phyloP scores from a whole-genome alignment of 2,113 vertebrate species.

The Axis porcinus region DNA sequence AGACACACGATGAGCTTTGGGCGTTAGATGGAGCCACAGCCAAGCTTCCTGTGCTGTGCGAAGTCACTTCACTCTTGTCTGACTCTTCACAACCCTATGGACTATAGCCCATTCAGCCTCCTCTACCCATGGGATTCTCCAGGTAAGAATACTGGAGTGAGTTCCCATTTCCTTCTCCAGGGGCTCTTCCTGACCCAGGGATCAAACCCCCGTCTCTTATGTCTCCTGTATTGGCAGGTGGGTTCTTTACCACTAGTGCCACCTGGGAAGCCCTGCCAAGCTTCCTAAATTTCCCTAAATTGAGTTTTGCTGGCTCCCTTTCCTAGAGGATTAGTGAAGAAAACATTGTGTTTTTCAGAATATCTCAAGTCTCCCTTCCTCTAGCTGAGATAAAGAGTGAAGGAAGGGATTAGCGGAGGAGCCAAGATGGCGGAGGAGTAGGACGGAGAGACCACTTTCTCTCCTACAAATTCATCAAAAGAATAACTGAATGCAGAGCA shows the following conservation, averaged over 20 bases:
- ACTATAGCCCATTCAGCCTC: not conserved
- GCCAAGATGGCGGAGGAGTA: too few relatives aligned
- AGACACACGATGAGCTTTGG: fast-evolving
- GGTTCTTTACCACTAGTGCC: not conserved
- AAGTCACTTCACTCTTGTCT: not conserved
- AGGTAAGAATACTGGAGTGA: not conserved
- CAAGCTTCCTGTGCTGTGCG: not conserved
- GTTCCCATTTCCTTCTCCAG: not conserved
- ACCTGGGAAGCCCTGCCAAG: not conserved
- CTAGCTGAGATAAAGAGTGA: not conserved
- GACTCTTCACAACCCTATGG: not conserved
- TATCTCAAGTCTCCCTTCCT: not conserved
- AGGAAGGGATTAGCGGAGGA: too few relatives aligned
- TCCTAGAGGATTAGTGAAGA: not conserved
- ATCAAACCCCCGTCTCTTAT: not conserved
- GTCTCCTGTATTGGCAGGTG: not conserved
- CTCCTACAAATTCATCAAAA: too few relatives aligned
- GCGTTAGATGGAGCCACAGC: not conserved
- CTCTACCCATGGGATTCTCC: not conserved
- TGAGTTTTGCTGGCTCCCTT: not conserved
- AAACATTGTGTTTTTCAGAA: not conserved
- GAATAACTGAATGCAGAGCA: too few relatives aligned
- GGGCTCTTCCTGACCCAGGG: not conserved
- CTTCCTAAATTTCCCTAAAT: not conserved
- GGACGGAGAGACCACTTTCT: too few relatives aligned